Evolutionary conservation across 1,140 invertebrate species (phyloP).

Genomic region (Atopsyche davidsoni): DNA sequence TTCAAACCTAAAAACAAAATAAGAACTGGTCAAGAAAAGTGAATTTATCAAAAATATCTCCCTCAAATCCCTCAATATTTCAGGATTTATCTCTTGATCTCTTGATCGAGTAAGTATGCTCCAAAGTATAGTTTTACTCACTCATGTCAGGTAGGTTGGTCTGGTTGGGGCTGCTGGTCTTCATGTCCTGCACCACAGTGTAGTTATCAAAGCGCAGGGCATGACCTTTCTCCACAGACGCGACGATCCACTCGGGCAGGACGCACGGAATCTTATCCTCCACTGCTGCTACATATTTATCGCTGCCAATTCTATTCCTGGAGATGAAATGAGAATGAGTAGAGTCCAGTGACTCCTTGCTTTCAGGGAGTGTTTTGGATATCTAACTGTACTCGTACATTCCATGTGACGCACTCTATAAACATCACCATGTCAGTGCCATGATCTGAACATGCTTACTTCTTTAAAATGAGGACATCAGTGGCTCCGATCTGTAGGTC

Average conservation of each 20-base stretch:
- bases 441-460: too few species aligned
- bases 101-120: not conserved
- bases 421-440: conserved; percentile 24
- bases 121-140: conserved; percentile 29
- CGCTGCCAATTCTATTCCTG: conserved; percentile 57
- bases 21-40: too few species aligned
- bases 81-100: not conserved
- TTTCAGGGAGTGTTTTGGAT: too few species aligned
- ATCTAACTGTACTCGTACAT: too few species aligned
- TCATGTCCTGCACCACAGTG: conserved; percentile 44
- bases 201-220: conserved; percentile 65
- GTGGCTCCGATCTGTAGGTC: conserved; percentile 50
- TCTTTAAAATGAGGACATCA: conserved; percentile 46
- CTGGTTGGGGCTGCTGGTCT: conserved; percentile 52
- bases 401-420: too few species aligned
- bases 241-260: conserved; percentile 67
- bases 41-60: too few species aligned
- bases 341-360: too few species aligned
- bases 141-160: conserved; percentile 44
- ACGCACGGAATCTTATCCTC: conserved; percentile 70
- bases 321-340: too few species aligned
- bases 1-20: conserved; percentile 35
- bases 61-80: too few species aligned
- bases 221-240: conserved; percentile 67
- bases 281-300: conserved; percentile 75